phyloP scores from a whole-genome alignment of 1,140 invertebrate species.

The Acromyrmex heyeri region DNA sequence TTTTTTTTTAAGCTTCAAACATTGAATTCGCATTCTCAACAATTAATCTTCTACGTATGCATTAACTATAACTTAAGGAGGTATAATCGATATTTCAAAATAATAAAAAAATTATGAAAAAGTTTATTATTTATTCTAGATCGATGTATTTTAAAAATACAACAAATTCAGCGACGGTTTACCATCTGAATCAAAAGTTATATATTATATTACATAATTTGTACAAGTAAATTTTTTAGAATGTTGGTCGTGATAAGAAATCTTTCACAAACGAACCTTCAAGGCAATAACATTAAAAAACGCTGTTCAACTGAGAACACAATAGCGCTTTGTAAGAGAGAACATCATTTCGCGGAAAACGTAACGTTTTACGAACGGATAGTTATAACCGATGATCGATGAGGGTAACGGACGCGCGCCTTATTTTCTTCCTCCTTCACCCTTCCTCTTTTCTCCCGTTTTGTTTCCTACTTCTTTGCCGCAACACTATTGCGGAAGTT shows the following conservation, averaged over 20 bases:
- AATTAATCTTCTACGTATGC: not conserved
- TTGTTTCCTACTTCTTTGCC: constrained; percentile 47
- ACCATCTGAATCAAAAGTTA: too few relatives aligned
- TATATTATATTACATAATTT: not conserved
- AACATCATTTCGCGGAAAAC: constrained; percentile 54
- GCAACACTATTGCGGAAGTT: constrained; percentile 49
- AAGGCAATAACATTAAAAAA: not conserved
- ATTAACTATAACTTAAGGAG: not conserved
- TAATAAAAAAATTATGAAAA: too few relatives aligned
- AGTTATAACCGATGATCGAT: constrained; percentile 64
- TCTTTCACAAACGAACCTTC: not conserved
- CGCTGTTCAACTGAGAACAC: not conserved
- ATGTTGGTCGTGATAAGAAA: not conserved
- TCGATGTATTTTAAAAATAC: too few relatives aligned
- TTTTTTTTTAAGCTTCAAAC: not conserved
- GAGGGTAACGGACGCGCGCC: constrained; percentile 42
- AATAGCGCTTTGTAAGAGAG: constrained; percentile 19
- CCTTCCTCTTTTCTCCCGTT: not conserved
- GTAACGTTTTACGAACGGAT: constrained; percentile 53
- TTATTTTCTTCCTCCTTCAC: constrained; percentile 38
- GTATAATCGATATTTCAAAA: too few relatives aligned
- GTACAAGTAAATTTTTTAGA: not conserved
- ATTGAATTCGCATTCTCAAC: not conserved
- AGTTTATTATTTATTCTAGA: too few relatives aligned
- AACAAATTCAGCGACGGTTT: too few relatives aligned